phyloP scores from a whole-genome alignment of 2,888 invertebrate genomes.

The Epistrophella euchroma region DNA sequence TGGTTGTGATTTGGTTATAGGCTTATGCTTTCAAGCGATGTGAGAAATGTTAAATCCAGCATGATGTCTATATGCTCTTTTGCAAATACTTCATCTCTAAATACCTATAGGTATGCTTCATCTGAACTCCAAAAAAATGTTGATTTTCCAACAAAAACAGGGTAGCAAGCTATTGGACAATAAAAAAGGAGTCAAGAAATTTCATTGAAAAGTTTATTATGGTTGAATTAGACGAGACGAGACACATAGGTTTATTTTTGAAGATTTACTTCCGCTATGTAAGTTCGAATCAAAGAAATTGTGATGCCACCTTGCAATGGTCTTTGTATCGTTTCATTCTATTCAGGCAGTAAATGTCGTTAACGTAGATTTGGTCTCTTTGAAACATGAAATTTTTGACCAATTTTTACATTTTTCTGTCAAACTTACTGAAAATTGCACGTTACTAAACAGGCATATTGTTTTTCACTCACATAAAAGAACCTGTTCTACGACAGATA shows the following conservation, averaged over 20 bases:
- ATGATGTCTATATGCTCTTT: slow-evolving; percentile 5
- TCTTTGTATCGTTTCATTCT: no score
- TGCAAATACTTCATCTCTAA: not conserved
- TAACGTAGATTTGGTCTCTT: no score
- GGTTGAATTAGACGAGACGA: not conserved
- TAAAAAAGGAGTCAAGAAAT: not conserved
- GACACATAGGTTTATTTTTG: not conserved
- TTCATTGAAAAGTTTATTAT: not conserved
- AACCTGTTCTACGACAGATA: no score
- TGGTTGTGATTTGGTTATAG: slow-evolving; percentile 9
- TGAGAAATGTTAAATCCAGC: slow-evolving; percentile 14
- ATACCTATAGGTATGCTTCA: not conserved
- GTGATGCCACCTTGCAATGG: no score
- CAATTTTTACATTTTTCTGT: no score
- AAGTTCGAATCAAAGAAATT: no score
- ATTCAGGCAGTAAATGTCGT: no score
- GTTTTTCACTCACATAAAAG: no score
- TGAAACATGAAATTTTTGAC: no score
- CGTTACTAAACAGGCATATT: no score
- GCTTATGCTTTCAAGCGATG: slow-evolving; percentile 12
- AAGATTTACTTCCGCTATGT: not conserved
- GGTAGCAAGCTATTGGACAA: not conserved
- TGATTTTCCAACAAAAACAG: not conserved
- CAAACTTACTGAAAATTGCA: no score
- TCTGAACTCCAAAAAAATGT: not conserved